Base-by-base conservation (phyloP, 2,888 invertebrate species). In the Scaptomyza parva region DNA sequence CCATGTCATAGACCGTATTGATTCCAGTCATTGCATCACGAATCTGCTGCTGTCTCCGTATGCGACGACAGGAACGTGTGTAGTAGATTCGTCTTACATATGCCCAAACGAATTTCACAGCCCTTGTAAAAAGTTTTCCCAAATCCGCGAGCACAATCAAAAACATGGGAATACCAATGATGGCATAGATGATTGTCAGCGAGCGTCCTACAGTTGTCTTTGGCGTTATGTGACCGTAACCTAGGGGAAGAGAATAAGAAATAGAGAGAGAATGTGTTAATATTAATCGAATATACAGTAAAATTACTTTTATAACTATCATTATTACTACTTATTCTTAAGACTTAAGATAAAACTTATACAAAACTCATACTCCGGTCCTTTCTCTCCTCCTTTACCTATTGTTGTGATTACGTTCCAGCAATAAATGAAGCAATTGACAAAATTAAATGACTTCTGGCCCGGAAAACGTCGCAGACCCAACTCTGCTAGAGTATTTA, bases 201-300 rank as follows among this genome's bases (percentile, higher is more conserved):
- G 96, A 94, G 70, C 96, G 94, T 8, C 99, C 99, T 11, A 95
- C 94, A 6, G 92, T 94, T 11, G 99, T 99, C 78, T 95, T 96
- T 0, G 99, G 99, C 47, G 96, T 95, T 84, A 99, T 97, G 91
- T 99, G 98, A 66, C 99, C 99, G 92, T 99, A 99, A 88, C 99
- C 99, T 99, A 3, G 1, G 11, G 17, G 3, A 48, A 0, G 17
- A 40, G 2, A 17, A 1, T 0, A n/a, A 1, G 8, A 5, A n/a
- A 40, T 2, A 37, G 4, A 1, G 2, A 17, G 17, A 3, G 17
- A n/a, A n/a, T n/a, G n/a, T n/a, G n/a, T n/a, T n/a, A n/a, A n/a
- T n/a, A n/a, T n/a, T n/a, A n/a, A n/a, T n/a, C n/a, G n/a, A n/a
- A n/a, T n/a, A n/a, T n/a, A n/a, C n/a, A n/a, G n/a, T n/a, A n/a